Evolutionary conservation across 2,113 vertebrate species (phyloP).

Genomic region (Prietella phreatophila): DNA sequence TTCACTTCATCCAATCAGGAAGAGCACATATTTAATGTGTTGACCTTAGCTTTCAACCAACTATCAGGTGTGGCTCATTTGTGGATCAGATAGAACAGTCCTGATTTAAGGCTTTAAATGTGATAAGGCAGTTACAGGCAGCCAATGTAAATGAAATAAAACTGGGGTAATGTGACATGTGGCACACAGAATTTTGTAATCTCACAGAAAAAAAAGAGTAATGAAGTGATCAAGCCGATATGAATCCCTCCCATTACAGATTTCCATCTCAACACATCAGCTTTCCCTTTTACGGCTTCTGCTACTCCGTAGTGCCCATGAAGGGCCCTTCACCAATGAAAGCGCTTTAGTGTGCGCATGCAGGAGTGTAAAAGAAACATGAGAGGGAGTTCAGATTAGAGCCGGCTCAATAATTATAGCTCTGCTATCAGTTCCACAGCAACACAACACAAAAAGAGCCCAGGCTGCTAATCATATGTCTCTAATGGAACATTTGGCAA

Average conservation of each 20-base stretch:
- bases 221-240: constrained; percentile 24
- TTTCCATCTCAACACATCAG: constrained; percentile 32
- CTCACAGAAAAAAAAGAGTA: neutral
- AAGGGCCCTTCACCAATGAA: constrained; percentile 51
- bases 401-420: constrained; percentile 46
- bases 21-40: neutral
- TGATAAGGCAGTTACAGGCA: constrained; percentile 2
- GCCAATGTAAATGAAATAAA: constrained; percentile 12
- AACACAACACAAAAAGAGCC: constrained; percentile 29
- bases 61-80: neutral
- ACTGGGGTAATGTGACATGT: constrained; percentile 43
- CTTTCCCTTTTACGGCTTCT: constrained; percentile 40
- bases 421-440: constrained; percentile 41
- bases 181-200: constrained; percentile 54
- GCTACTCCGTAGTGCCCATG: constrained; percentile 43
- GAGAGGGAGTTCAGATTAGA: constrained; percentile 41
- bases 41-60: neutral
- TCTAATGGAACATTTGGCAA: constrained; percentile 36
- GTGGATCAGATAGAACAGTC: constrained; percentile 1
- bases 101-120: neutral
- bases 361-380: constrained; percentile 38
- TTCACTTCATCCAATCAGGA: neutral
- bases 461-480: constrained; percentile 20
- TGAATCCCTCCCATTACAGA: constrained; percentile 40
- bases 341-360: constrained; percentile 45